These are phyloP conservation scores for Clarias laeviceps DNA, from an alignment of 2,797 vertebrate genomes.

Conservation along the genomic window DNA sequence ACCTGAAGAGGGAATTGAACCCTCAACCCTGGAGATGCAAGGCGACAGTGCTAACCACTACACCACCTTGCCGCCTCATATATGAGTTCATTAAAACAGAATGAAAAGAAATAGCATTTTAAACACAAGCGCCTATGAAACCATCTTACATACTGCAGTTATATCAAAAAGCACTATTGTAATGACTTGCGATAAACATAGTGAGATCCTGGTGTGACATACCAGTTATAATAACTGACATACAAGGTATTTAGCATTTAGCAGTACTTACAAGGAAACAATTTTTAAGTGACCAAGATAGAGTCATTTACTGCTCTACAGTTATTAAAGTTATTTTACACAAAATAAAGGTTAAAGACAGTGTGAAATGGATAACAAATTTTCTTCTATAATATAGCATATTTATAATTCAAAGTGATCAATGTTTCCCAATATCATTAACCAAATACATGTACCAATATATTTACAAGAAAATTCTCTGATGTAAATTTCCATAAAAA, in stretches of 20 bases:
- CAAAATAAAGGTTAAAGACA: not conserved
- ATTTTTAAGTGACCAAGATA: not conserved
- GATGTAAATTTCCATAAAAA: not conserved
- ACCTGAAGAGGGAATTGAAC: too few relatives aligned
- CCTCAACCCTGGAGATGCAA: not conserved
- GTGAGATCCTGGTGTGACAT: not conserved
- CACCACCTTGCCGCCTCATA: too few relatives aligned
- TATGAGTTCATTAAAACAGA: not conserved
- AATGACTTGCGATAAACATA: not conserved
- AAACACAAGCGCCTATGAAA: not conserved
- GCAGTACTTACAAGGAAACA: not conserved
- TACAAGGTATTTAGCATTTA: too few relatives aligned
- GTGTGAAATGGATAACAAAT: not conserved
- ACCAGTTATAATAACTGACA: too few relatives aligned
- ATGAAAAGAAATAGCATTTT: not conserved
- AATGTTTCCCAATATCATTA: not conserved
- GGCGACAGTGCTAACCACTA: too few relatives aligned
- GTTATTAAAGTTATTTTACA: not conserved
- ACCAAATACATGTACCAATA: not conserved
- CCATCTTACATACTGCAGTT: not conserved
- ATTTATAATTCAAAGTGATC: not conserved
- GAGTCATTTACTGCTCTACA: not conserved
- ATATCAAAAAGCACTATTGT: not conserved
- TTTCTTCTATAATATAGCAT: not conserved
- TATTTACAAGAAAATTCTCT: not conserved